Base-by-base conservation (phyloP, 2,797 vertebrate species). In the Lagothrix lagotricha region DNA sequence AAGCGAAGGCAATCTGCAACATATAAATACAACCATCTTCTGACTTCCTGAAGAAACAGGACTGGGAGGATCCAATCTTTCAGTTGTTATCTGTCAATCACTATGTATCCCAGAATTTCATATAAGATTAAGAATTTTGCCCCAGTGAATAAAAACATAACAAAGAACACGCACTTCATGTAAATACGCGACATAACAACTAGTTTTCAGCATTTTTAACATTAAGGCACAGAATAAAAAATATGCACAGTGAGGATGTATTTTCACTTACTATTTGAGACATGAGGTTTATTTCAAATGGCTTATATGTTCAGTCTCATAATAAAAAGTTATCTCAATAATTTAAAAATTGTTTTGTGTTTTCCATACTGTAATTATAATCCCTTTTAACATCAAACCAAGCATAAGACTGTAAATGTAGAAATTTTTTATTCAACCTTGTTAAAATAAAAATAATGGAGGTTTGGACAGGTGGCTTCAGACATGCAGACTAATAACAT, bases 301-400 rank as follows among this genome's bases (percentile, higher is more conserved):
- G 24, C 93, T 96, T 73, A 88, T 57, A 84, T 70, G 72, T 4
- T 93, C 33, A 54, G 48, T 75, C 58, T 81, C 75, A 96, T 58
- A 50, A 91, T 81, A 26, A 97, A 98, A 98, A 98, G 96, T 94
- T n/a, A 30, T 48, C 6, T 64, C 67, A 33, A 30, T 76, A 82
- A 52, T 61, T 96, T 75, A 81, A 64, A 90, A 36, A 94, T 93
- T 96, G 19, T 83, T 95, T 96, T 95, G 36, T 87, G 72, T 81
- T 30, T 39, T 88, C 48, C 83, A 44, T 70, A 77, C 33, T 44
- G 3, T 46, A 94, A 52, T 6, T 33, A 22, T 94, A 0, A 19
- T 67, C 26, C 36, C 13, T 77, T 92, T 97, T 97, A 83, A 84
- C 39, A 75, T 93, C 41, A 90, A 90, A n/a, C 11, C 1, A 72